phyloP scores from a whole-genome alignment of 1,140 invertebrate genomes.

The Drosophila suzukii region DNA sequence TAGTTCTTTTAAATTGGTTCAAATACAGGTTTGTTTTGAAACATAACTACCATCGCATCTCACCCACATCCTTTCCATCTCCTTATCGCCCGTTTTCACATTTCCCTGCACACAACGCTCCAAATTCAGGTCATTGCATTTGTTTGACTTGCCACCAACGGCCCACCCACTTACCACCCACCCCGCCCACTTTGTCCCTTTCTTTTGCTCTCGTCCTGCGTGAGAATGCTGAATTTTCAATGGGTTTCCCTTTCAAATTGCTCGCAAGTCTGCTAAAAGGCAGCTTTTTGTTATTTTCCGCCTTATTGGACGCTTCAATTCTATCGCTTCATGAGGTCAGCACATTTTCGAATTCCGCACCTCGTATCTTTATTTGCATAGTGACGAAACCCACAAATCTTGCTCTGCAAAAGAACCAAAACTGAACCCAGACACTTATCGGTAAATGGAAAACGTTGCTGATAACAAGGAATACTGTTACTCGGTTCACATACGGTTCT shows the following conservation, averaged over 20 bases:
- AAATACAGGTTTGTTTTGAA: too few species aligned
- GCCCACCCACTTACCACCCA: background rate
- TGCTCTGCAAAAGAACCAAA: slow-evolving; percentile 18
- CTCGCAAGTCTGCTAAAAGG: background rate
- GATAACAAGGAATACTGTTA: slow-evolving; percentile 45
- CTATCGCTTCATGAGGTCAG: slow-evolving; percentile 26
- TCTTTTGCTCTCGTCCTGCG: slow-evolving; percentile 16
- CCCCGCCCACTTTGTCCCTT: slow-evolving; percentile 10
- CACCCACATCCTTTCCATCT: background rate
- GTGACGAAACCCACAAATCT: slow-evolving; percentile 22
- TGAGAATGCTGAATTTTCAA: slow-evolving; percentile 46
- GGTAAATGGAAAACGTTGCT: slow-evolving; percentile 47
- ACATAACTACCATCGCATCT: background rate
- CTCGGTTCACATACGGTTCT: slow-evolving; percentile 44
- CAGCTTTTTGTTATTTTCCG: slow-evolving; percentile 3
- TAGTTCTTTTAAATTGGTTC: background rate
- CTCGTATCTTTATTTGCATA: slow-evolving; percentile 45
- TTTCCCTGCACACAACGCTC: slow-evolving; percentile 53
- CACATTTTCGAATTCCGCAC: slow-evolving; percentile 11
- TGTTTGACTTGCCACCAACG: slow-evolving; percentile 40
- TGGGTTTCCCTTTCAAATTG: slow-evolving; percentile 63
- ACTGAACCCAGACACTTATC: slow-evolving; percentile 17
- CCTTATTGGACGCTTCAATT: slow-evolving; percentile 12
- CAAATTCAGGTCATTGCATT: slow-evolving; percentile 80
- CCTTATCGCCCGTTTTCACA: slow-evolving; percentile 48